These are phyloP conservation scores for Amiota minor DNA, from an alignment of 2,888 invertebrate species.

Conservation along the genomic window DNA sequence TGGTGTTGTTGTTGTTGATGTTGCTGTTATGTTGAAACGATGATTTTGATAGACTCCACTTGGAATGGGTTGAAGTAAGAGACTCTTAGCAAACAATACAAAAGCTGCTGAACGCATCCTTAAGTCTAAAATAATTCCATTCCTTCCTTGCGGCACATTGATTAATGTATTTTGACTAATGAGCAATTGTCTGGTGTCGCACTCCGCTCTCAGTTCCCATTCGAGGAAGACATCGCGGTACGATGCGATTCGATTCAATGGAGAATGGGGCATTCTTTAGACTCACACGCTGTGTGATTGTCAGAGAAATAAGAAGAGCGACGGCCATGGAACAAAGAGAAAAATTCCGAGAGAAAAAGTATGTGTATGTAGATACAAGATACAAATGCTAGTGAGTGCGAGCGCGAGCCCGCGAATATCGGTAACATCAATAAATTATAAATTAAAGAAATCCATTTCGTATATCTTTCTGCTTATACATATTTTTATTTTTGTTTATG, in stretches of 20 bases:
- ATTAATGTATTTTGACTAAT: conserved; percentile 61
- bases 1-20: no score
- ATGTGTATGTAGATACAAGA: neutral
- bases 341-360: neutral
- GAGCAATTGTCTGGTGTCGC: conserved; percentile 54
- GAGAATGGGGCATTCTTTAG: no score
- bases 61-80: neutral
- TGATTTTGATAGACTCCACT: neutral
- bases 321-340: neutral
- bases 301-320: conserved; percentile 18
- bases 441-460: conserved; percentile 66
- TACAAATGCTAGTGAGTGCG: neutral
- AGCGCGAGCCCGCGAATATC: conserved; percentile 41
- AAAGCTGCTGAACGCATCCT: conserved; percentile 20
- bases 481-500: conserved; percentile 25
- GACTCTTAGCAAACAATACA: neutral
- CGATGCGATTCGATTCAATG: neutral
- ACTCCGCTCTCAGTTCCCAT: neutral
- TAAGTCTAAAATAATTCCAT: conserved; percentile 30
- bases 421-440: conserved; percentile 66
- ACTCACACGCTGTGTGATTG: no score
- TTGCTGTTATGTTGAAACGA: no score
- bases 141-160: conserved; percentile 41
- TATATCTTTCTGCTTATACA: neutral
- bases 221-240: neutral